Conservation (phyloP, 2,888 invertebrate species). For the Tolmerus cingulatus region DNA sequence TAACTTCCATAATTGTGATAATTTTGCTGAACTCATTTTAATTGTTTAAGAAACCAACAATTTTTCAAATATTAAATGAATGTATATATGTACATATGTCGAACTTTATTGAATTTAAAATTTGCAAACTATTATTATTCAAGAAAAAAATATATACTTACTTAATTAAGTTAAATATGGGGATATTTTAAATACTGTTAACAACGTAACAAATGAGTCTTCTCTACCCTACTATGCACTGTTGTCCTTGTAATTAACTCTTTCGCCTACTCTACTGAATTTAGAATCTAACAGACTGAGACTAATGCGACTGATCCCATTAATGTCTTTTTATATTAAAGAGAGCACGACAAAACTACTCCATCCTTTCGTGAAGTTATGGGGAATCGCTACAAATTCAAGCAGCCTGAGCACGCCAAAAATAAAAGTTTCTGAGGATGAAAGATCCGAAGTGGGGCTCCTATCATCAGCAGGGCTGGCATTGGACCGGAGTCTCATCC, state of each 20-base stretch:
- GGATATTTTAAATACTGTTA: background rate
- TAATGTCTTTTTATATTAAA: slow-evolving; percentile 44
- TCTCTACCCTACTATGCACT: background rate
- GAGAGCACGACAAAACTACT: slow-evolving; percentile 63
- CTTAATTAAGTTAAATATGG: no score
- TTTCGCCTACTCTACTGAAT: background rate
- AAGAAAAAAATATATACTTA: no score
- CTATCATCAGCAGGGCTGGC: slow-evolving; percentile 50
- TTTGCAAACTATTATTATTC: no score
- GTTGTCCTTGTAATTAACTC: background rate
- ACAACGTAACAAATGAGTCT: background rate
- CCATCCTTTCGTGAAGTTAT: slow-evolving; percentile 55
- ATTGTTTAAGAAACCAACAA: no score
- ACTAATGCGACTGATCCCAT: background rate
- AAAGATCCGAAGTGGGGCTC: slow-evolving; percentile 54
- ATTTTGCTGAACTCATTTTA: no score
- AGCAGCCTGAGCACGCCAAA: slow-evolving; percentile 51
- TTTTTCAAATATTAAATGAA: no score
- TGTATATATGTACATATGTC: background rate
- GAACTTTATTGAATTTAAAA: no score
- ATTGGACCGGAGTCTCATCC: slow-evolving; percentile 52
- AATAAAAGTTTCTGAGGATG: slow-evolving; percentile 47
- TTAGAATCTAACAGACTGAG: background rate
- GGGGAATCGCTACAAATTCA: slow-evolving; percentile 48
- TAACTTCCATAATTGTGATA: no score